Evolutionary conservation across 2,888 invertebrate species (phyloP).

Genomic region (Aplocera efformata): DNA sequence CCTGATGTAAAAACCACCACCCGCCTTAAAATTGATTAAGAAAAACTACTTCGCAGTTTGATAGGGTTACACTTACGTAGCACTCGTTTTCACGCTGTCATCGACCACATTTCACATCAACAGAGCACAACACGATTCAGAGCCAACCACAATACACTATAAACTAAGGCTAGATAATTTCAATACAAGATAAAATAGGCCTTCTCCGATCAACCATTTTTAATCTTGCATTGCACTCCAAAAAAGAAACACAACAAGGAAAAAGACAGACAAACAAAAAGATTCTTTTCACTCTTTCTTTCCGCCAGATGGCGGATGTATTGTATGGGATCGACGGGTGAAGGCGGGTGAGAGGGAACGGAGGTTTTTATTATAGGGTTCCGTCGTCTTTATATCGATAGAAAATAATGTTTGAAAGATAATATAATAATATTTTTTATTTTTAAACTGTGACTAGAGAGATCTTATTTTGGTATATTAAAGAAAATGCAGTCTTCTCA

Average conservation of each 20-base stretch:
- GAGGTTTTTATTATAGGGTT: no score
- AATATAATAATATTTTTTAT: no score
- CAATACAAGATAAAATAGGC: constrained; percentile 49
- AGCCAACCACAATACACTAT: constrained; percentile 42
- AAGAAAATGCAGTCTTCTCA: no score
- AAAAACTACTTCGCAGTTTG: constrained; percentile 33
- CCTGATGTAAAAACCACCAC: constrained; percentile 29
- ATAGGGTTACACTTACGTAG: constrained; percentile 73
- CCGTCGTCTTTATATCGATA: no score
- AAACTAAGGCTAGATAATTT: constrained; percentile 37
- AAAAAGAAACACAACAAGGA: constrained; percentile 63
- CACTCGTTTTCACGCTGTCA: constrained; percentile 74
- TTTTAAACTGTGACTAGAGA: no score
- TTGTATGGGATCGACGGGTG: neutral
- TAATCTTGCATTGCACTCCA: constrained; percentile 50
- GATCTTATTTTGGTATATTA: no score
- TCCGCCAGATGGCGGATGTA: constrained; percentile 47
- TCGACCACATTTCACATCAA: constrained; percentile 72
- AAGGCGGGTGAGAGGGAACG: neutral
- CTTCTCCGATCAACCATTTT: constrained; percentile 53
- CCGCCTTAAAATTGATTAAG: constrained; percentile 30
- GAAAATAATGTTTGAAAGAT: no score
- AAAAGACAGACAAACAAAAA: constrained; percentile 44
- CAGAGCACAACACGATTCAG: constrained; percentile 53
- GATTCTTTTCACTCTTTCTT: constrained; percentile 36